phyloP scores from a whole-genome alignment of 2,888 invertebrate genomes.

The Eupithecia centaureata region DNA sequence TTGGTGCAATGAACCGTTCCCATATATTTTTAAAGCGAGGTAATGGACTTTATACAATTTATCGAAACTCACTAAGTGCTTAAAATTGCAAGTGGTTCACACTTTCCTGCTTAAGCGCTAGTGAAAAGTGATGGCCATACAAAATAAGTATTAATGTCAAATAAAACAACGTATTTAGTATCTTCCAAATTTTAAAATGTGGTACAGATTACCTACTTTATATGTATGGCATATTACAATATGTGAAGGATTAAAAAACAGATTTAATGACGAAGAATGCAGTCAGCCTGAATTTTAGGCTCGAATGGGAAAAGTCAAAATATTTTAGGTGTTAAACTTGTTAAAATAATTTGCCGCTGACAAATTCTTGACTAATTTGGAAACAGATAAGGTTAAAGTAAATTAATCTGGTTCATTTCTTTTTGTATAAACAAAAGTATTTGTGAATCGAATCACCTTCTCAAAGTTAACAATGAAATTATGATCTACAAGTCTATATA shows the following conservation, averaged over 20 bases:
- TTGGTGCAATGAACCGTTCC: conserved; percentile 3
- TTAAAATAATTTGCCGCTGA: conserved; percentile 30
- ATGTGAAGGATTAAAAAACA: conserved; percentile 3
- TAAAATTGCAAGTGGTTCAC: background rate
- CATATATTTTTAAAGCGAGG: background rate
- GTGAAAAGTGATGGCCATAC: conserved; percentile 1
- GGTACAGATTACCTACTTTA: background rate
- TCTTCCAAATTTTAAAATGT: background rate
- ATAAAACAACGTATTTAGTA: background rate
- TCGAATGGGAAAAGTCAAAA: conserved; percentile 25
- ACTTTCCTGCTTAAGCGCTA: background rate
- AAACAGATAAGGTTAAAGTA: conserved; percentile 21
- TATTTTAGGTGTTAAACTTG: conserved; percentile 33
- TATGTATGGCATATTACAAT: background rate
- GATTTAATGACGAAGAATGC: conserved; percentile 3
- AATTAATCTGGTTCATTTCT: conserved; percentile 6
- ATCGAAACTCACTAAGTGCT: background rate
- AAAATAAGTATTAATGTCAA: background rate
- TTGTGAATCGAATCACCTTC: background rate
- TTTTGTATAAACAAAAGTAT: background rate
- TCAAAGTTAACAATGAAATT: background rate
- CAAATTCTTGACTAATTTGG: conserved; percentile 16
- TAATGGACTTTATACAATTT: background rate
- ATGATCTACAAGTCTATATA: background rate
- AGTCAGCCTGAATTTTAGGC: conserved; percentile 17